Evolutionary conservation across 1,140 invertebrate genomes (phyloP).

Genomic region (Aphaenogaster ashmeadi): DNA sequence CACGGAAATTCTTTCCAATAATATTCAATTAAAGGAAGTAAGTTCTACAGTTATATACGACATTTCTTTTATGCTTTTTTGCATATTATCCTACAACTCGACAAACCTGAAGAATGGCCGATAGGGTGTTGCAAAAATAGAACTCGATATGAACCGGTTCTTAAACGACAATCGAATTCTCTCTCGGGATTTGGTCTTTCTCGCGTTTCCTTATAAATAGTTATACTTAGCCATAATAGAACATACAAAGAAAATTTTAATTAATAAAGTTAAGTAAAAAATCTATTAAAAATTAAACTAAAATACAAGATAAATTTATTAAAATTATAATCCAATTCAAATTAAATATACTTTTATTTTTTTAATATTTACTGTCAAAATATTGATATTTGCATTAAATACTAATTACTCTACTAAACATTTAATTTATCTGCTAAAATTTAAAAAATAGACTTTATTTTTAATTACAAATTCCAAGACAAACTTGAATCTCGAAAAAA

Average conservation of each 20-base stretch:
- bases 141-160: conserved; percentile 67
- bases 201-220: neutral
- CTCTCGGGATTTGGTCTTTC: neutral
- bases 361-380: neutral
- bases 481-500: neutral
- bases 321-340: neutral
- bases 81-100: neutral
- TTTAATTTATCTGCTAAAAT: neutral
- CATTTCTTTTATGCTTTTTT: neutral
- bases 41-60: neutral
- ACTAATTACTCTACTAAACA: neutral
- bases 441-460: neutral
- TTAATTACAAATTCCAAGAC: neutral
- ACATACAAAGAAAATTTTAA: neutral
- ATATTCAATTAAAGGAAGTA: neutral
- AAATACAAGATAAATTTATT: neutral
- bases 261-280: neutral
- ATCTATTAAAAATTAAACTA: neutral
- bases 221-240: neutral
- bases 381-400: neutral
- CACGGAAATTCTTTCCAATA: neutral
- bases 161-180: conserved; percentile 8
- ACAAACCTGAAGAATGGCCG: conserved; percentile 38
- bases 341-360: neutral
- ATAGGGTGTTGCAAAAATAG: conserved; percentile 40